These are phyloP conservation scores for Urosaurus nigricauda DNA, from an alignment of 2,797 vertebrate genomes.

Conservation along the genomic window DNA sequence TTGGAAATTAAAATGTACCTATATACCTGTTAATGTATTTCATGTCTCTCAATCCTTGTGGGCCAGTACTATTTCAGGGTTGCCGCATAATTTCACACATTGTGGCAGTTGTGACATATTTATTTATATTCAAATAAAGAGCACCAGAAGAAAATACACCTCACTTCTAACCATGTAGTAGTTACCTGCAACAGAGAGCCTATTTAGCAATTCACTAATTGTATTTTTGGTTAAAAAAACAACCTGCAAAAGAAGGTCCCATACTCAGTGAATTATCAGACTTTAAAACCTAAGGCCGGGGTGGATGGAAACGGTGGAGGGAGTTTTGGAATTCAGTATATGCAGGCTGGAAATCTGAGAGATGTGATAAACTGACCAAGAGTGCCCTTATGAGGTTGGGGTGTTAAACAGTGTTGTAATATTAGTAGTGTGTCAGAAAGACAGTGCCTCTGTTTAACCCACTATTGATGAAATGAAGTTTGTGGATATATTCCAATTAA, in stretches of 20 bases:
- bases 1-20: slow-evolving; percentile 44
- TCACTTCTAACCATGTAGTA: slow-evolving; percentile 29
- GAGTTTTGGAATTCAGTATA: too few relatives aligned
- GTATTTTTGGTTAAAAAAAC: neutral
- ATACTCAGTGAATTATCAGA: neutral
- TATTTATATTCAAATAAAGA: slow-evolving; percentile 7
- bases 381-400: too few relatives aligned
- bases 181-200: slow-evolving; percentile 22
- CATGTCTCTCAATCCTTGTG: slow-evolving; percentile 37
- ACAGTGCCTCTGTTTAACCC: too few relatives aligned
- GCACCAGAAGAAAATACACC: slow-evolving; percentile 29
- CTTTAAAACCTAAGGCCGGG: neutral
- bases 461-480: too few relatives aligned
- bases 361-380: too few relatives aligned
- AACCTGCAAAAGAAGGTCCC: neutral
- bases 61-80: slow-evolving; percentile 36
- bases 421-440: too few relatives aligned
- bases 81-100: slow-evolving; percentile 45
- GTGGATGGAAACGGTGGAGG: too few relatives aligned
- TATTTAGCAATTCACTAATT: slow-evolving; percentile 19
- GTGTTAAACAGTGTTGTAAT: too few relatives aligned
- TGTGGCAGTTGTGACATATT: slow-evolving; percentile 19
- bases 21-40: neutral
- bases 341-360: too few relatives aligned
- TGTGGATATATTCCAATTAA: too few relatives aligned